A percentile compares a stretch with the other conserved stretches of the same genome.
These are phyloP conservation scores for Drosophila demipolita DNA, from an alignment of 2,888 invertebrate species.

Conservation along the genomic window DNA sequence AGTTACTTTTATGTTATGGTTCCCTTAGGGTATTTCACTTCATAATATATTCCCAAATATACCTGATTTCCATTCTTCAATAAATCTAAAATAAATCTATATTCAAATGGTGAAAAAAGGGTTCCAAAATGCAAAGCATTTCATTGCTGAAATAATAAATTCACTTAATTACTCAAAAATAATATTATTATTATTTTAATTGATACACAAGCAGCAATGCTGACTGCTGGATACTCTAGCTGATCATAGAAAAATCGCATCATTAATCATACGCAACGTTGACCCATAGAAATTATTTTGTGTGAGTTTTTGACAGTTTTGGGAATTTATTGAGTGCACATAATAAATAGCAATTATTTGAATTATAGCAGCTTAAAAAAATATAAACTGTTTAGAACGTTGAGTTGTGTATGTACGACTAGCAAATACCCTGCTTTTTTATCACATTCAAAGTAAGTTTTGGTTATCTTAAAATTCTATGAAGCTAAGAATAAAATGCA, in stretches of 20 bases:
- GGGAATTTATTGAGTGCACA: constrained; percentile 22
- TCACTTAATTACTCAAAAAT: not conserved
- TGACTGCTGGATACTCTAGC: not conserved
- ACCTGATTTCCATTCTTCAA: constrained; percentile 16
- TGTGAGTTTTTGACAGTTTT: constrained; percentile 4
- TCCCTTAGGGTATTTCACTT: constrained; percentile 30
- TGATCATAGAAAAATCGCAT: not conserved
- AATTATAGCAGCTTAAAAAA: not conserved
- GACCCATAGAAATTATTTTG: constrained; percentile 3
- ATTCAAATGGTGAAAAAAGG: not conserved
- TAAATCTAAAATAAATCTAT: not conserved
- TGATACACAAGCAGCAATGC: not conserved
- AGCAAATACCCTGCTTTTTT: not conserved
- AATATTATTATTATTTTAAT: too few species aligned
- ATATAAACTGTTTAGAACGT: not conserved
- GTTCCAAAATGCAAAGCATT: not conserved
- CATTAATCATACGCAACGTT: constrained; percentile 44
- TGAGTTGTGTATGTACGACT: not conserved
- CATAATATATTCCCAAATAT: constrained; percentile 2
- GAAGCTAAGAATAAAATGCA: too few species aligned
- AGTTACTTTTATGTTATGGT: constrained; percentile 52
- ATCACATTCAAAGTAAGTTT: too few species aligned
- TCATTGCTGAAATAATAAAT: not conserved
- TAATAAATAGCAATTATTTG: constrained; percentile 43
- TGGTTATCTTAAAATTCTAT: too few species aligned